Evolutionary conservation across 2,888 invertebrate genomes (phyloP), one percentile per base, ranked within the genome.

Genomic region (Pyrrhosoma nymphula): DNA sequence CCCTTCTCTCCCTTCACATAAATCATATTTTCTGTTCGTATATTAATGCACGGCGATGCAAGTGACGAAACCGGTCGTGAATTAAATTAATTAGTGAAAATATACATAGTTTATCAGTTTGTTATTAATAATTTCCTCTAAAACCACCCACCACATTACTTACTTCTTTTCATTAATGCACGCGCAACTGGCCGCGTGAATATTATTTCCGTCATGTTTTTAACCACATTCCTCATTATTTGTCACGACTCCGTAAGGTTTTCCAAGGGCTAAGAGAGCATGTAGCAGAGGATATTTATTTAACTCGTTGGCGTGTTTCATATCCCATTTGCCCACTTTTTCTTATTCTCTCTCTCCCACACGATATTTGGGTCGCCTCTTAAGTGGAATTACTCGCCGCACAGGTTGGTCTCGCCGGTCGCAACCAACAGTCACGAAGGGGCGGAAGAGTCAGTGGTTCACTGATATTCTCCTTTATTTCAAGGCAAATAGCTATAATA

Each of bases 401-500:
- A 82, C 30, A 30, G 14, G 35, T 26, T 35, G 35, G 30, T 26
- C 35, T 10, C 75, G 20, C 75, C 75, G 35, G 6, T 82, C 75
- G 75, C 75, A 30, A 82, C 75, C n/a, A 69, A n/a, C 69, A n/a
- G 69, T 69, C 69, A 69, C 69, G 69, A 69, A 69, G 69, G 10
- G 75, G 75, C 75, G 75, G 75, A 47, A 47, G 75, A 35, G 30
- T 12, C 20, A 8, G 18, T 30, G 75, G 30, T 30, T 82, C 10
- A 82, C 4, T 4, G 30, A 30, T 82, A 35, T 12, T 82, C 35
- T 30, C 75, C 75, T 69, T n/a, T 69, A 82, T 16, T 30, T 6
- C 75, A n/a, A 30, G 75, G 10, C 3, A 30, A 82, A 82, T 35
- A 82, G 26, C 69, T 20, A 20, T 4, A 60, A 60, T 60, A 20